Evolutionary conservation across 2,113 vertebrate genomes (phyloP), one percentile per base, ranked within the genome.

Genomic region (Sinocyclocheilus grahami): DNA sequence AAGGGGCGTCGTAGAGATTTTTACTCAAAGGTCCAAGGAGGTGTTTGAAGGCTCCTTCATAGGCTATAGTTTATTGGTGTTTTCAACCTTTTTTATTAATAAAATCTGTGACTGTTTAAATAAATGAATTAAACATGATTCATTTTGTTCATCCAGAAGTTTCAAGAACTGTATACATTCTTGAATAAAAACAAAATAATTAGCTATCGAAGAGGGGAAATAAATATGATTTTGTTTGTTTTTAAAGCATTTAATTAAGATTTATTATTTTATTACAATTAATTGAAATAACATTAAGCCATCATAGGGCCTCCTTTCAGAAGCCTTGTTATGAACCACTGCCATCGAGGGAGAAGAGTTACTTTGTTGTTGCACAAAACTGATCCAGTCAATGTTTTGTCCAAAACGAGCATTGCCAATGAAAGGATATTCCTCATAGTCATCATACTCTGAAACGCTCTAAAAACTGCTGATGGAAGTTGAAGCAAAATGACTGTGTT

Each of bases 401-500:
- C n/a, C 9, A 65, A 65, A 63, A 33, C 33, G 18, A 58, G 9
- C 27, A 22, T 37, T 58, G 53, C 27, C 77, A 58, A 58, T 22
- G 53, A 58, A 58, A n/a, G 5, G 20, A 14, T 2, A 12, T 75
- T 14, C n/a, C 22, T 16, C 22, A 24, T 24, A 18, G 7, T 24
- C 12, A 80, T 80, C 24, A 69, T 22, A 76, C 51, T 69, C 27
- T 83, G 39, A 74, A 11, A 58, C 22, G n/a, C 48, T 76, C 22
- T 37, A 88, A n/a, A 48, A 83, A 85, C 53, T 46, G 58, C 69
- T 90, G 62, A 48, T 58, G 46, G 63, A 87, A 92, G 88, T 86
- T 83, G 88, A 10, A 62, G 83, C 37, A 16, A 79, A 58, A 83
- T 11, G 16, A 63, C 18, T 30, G 87, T 87, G 86, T 86, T 79